A percentile compares a stretch with the other conserved stretches of the same genome.
phyloP scores from a whole-genome alignment of 2,888 invertebrate species.

The Dichetophora obliterata region DNA sequence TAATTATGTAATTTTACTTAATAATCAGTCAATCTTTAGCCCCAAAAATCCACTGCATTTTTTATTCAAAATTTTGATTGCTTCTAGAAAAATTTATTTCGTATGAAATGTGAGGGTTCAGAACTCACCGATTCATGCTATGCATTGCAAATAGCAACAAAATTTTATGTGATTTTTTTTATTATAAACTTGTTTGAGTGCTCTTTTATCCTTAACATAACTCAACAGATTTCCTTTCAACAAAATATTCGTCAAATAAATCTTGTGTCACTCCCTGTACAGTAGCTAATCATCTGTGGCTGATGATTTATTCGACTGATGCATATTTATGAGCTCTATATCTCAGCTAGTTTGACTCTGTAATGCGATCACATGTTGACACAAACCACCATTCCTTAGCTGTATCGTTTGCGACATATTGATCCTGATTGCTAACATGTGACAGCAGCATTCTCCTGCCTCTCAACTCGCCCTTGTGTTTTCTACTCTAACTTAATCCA shows the following conservation, averaged over 20 bases:
- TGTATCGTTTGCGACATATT: constrained; percentile 9
- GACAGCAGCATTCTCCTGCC: background rate
- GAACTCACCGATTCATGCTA: no score
- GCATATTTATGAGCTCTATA: background rate
- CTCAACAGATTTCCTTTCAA: no score
- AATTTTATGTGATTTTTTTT: no score
- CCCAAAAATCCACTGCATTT: no score
- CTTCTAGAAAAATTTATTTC: no score
- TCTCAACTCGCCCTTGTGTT: background rate
- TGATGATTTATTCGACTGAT: constrained; percentile 22
- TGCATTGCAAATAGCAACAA: no score
- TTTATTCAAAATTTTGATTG: no score
- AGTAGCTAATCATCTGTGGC: background rate
- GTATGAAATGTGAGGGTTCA: no score
- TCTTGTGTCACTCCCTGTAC: background rate
- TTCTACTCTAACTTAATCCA: background rate
- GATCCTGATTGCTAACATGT: constrained; percentile 18
- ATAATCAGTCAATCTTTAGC: no score
- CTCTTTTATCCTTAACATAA: no score
- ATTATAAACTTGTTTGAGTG: no score
- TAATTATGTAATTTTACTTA: no score
- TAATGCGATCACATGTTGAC: constrained; percentile 28
- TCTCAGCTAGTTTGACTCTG: background rate
- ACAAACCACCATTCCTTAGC: constrained; percentile 9
- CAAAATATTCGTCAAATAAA: background rate